Evolutionary conservation across 2,888 invertebrate species (phyloP).

Genomic region (Patella pellucida): DNA sequence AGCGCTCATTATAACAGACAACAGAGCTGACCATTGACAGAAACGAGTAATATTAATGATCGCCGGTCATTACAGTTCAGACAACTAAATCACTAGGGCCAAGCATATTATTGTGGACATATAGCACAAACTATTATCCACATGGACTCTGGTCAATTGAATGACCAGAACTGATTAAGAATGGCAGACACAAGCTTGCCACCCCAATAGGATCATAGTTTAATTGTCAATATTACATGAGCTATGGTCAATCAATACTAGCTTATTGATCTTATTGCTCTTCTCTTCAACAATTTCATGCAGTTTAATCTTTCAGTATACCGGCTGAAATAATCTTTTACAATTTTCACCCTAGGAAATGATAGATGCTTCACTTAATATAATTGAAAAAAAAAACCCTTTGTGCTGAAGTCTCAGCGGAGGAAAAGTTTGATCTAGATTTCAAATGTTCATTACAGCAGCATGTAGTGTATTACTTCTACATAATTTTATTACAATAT

Average conservation of each 20-base stretch:
- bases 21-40: neutral
- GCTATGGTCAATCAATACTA: neutral
- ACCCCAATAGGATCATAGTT: neutral
- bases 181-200: neutral
- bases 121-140: too few relatives aligned
- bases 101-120: too few relatives aligned
- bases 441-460: too few relatives aligned
- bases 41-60: neutral
- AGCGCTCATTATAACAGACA: neutral
- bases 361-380: neutral
- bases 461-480: too few relatives aligned
- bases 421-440: too few relatives aligned
- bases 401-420: too few relatives aligned
- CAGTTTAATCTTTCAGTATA: neutral
- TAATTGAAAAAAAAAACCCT: neutral
- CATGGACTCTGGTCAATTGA: neutral
- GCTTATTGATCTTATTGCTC: neutral
- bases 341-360: neutral
- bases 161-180: constrained; percentile 9
- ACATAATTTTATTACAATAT: too few relatives aligned
- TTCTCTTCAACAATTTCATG: neutral
- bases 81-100: too few relatives aligned
- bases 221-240: constrained; percentile 4
- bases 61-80: too few relatives aligned
- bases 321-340: neutral